Base-by-base conservation (phyloP, 2,113 vertebrate genomes). In the Micronycteris hirsuta region DNA sequence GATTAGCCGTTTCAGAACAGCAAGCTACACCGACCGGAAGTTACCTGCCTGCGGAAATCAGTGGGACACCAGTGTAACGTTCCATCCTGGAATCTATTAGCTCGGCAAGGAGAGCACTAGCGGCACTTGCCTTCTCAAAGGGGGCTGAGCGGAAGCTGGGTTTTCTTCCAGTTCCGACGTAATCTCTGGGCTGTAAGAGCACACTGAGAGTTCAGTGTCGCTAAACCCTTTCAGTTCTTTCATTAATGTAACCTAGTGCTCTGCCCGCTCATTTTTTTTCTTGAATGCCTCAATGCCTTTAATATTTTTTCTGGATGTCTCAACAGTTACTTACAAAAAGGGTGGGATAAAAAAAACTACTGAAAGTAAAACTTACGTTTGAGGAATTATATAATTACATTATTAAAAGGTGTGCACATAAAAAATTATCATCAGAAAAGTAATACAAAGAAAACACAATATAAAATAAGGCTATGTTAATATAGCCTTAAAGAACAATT, bases 401-500 rank as follows among this genome's bases (percentile, higher is more conserved):
- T 65, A 94, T 78, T 94, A 52, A n/a, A 45, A 89, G 52, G 22
- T 93, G 4, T 56, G 0, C 63, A 86, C 70, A 61, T 22, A 61
- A 70, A 89, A 85, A 88, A 88, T 91, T 26, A 73, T 24, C 14
- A 84, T 49, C 6, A 41, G 13, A 13, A 2, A 84, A 54, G 8
- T 45, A 85, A 86, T 47, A 13, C 3, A 96, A 67, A 73, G 19
- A 89, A 94, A 93, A 43, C 4, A 78, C 10, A 94, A 41, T 36
- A 86, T 91, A 91, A 95, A 76, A 74, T 38, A 92, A 76, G 52
- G 8, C 24, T 54, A 68, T 54, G 86, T 90, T 92, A 88, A 86
- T 85, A 86, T 81, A 91, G 73, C 28, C 16, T 83, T 71, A 28
- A 6, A 74, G 71, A 78, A 76, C 9, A 41, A 65, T 3, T 47